Percentiles rank a stretch among this genome's conserved stretches.
Conservation (phyloP, 2,888 invertebrate species). For the Athalia circularis region DNA sequence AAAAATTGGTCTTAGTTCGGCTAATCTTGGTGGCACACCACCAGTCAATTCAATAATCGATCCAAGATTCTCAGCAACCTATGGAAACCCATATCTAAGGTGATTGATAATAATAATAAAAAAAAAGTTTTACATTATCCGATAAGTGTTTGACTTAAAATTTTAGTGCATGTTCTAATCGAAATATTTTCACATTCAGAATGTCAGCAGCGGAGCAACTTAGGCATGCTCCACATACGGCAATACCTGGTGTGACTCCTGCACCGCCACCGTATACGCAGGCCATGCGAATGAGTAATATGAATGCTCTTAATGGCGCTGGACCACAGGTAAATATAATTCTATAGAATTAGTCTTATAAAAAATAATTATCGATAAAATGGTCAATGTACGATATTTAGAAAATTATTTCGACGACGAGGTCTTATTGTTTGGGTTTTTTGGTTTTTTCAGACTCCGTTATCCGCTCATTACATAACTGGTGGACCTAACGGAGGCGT, state of each 20-base stretch:
- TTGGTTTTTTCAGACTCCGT: slow-evolving; percentile 66
- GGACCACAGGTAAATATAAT: slow-evolving; percentile 75
- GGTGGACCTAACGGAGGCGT: slow-evolving; percentile 76
- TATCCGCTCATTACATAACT: slow-evolving; percentile 72
- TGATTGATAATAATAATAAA: slow-evolving; percentile 76
- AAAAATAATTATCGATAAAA: too few species aligned
- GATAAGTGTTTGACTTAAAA: slow-evolving; percentile 46
- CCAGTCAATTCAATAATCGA: slow-evolving; percentile 78
- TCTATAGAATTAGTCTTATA: background rate
- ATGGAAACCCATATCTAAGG: slow-evolving; percentile 91
- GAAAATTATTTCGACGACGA: too few species aligned
- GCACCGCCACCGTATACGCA: slow-evolving; percentile 85
- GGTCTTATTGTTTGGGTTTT: too few species aligned
- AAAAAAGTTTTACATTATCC: background rate
- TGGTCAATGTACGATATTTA: too few species aligned
- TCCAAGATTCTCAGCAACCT: slow-evolving; percentile 91
- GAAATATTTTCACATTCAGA: slow-evolving; percentile 60
- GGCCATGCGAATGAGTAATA: slow-evolving; percentile 75
- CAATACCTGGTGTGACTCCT: slow-evolving; percentile 86
- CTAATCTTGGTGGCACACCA: slow-evolving; percentile 68
- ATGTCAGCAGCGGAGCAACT: slow-evolving; percentile 81
- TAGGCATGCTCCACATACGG: slow-evolving; percentile 74
- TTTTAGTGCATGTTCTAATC: slow-evolving; percentile 48
- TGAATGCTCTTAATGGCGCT: slow-evolving; percentile 74
- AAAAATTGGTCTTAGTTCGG: slow-evolving; percentile 71